Base-by-base conservation (phyloP, 2,888 invertebrate genomes). In the Argyresthia goedartella region DNA sequence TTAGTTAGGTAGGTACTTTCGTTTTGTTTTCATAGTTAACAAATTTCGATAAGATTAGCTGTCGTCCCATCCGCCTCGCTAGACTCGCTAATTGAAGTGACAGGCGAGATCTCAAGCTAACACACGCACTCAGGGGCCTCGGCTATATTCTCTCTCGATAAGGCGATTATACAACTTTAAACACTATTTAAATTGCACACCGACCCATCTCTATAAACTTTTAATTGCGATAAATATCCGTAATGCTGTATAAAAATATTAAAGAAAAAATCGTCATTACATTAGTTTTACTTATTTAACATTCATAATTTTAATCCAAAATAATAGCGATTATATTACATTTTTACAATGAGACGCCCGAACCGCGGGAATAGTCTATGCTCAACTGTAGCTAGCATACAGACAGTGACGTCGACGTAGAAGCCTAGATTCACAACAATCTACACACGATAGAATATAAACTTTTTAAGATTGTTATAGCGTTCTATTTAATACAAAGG, bases 221-320 rank as follows among this genome's bases (percentile, higher is more conserved):
- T 84, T 81, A 82, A 82, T 84, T 84, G 84, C 84, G 80, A 77
- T 84, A 80, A 76, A 81, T 84, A 84, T 75, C 74, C 78, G 76
- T 81, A 80, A 82, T 82, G 82, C 81, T 86, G 85, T 86, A 86
- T 85, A 86, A 86, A 86, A 85, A 86, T 85, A 85, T 82, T 85
- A 85, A 86, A 86, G 82, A 81, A 86, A 57, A 82, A 81, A 80
- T 80, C 76, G 76, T 80, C 76, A 78, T 77, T 51, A 53, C 49
- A 41, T 11, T 49, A 78, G 75, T 73, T 73, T 74, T 71, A 75
- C 77, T 76, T 82, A 81, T 67, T 72, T 81, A 82, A 81, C 81
- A 81, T 81, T 77, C 73, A 81, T 78, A 77, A 76, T 50, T 42
- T 50, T 16, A 42, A 71, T 71, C 68, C 71, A 76, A 81, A 77